These are phyloP conservation scores for Listronotus oregonensis DNA, from an alignment of 1,140 invertebrate genomes.

Conservation along the genomic window DNA sequence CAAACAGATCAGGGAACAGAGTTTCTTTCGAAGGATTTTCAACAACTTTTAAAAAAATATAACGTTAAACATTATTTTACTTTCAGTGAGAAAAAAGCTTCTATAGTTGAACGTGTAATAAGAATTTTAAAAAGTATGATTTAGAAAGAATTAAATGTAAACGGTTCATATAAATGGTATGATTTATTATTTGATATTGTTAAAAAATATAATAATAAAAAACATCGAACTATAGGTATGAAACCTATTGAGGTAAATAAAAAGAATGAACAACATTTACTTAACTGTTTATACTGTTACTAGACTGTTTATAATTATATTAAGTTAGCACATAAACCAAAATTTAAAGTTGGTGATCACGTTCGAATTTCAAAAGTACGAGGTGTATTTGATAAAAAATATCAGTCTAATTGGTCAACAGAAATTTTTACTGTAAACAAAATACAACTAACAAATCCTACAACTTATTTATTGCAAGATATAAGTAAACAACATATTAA, in stretches of 20 bases:
- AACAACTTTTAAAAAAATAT: conserved; percentile 9
- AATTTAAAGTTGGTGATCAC: conserved; percentile 6
- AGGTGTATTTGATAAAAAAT: conserved; percentile 48
- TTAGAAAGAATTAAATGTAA: no score
- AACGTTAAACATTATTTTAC: not conserved
- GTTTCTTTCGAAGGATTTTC: conserved; percentile 5
- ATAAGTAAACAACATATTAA: conserved; percentile 4
- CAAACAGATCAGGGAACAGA: conserved; percentile 16
- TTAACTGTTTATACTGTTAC: no score
- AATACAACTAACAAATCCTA: conserved; percentile 42
- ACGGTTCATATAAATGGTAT: no score
- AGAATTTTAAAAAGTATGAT: no score
- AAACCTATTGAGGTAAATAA: conserved; percentile 24
- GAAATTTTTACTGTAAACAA: conserved; percentile 49
- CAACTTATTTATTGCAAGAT: conserved; percentile 42
- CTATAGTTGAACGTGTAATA: no score
- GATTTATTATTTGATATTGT: conserved; percentile 17
- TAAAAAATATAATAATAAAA: conserved; percentile 27
- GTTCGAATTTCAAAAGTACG: conserved; percentile 34
- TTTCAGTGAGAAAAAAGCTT: no score
- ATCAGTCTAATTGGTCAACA: conserved; percentile 47
- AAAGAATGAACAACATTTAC: conserved; percentile 13
- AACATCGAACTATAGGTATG: conserved; percentile 33
- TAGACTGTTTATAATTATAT: not conserved
- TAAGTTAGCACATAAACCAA: conserved; percentile 24